phyloP scores from a whole-genome alignment of 2,797 vertebrate genomes.

The Sandelia bainsii region DNA sequence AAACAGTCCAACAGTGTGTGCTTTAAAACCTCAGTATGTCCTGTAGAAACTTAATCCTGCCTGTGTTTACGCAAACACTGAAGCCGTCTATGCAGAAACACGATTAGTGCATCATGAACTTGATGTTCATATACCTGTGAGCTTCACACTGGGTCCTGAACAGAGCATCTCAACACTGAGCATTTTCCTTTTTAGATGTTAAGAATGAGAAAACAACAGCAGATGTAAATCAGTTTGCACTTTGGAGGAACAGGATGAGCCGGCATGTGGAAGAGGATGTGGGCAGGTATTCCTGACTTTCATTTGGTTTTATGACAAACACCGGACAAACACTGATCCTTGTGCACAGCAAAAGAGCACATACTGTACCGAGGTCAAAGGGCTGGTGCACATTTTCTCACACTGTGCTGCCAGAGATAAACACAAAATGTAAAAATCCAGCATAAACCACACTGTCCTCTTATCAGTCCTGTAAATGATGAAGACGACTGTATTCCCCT shows the following conservation, averaged over 20 bases:
- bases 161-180: too few species aligned
- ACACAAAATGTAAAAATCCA: background rate
- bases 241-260: conserved; percentile 16
- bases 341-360: too few species aligned
- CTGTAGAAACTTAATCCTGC: background rate
- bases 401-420: background rate
- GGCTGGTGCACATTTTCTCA: background rate
- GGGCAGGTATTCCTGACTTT: background rate
- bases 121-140: too few species aligned
- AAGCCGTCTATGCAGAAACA: too few species aligned
- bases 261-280: background rate
- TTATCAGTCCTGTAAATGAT: background rate
- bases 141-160: too few species aligned
- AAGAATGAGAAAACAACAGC: too few species aligned
- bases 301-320: conserved; percentile 8
- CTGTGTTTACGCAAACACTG: background rate
- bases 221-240: too few species aligned
- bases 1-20: background rate
- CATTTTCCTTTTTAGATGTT: too few species aligned
- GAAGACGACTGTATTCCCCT: background rate
- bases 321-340: background rate
- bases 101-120: too few species aligned
- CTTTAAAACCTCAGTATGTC: background rate
- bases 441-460: background rate
- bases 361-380: background rate